phyloP scores from a whole-genome alignment of 1,140 invertebrate species.

The Papilio helenus region DNA sequence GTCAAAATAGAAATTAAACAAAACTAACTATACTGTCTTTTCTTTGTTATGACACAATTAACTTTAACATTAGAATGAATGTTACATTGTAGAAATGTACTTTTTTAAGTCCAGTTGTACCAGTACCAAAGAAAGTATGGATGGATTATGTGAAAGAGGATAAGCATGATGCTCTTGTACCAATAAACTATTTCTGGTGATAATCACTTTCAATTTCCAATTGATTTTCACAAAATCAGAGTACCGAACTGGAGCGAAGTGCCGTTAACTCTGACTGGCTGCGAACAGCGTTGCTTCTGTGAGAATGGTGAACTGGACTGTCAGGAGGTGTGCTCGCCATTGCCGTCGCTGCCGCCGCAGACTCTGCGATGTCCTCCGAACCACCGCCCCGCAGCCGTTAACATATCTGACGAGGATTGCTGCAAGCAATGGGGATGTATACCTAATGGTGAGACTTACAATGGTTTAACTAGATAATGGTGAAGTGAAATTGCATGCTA shows the following conservation, averaged over 20 bases:
- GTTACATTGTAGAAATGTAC: no score
- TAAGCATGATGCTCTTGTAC: no score
- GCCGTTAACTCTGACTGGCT: constrained; percentile 87
- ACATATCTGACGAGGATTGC: constrained; percentile 91
- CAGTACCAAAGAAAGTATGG: no score
- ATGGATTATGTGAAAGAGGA: no score
- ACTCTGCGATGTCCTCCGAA: constrained; percentile 87
- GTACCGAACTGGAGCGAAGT: constrained; percentile 88
- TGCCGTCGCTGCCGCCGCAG: constrained; percentile 88
- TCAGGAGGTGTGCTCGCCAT: constrained; percentile 89
- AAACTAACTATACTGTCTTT: no score
- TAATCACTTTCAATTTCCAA: no score
- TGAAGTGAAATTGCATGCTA: not conserved
- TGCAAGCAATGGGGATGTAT: constrained; percentile 89
- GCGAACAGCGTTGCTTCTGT: constrained; percentile 93
- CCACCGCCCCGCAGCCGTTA: constrained; percentile 85
- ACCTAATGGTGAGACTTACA: constrained; percentile 64
- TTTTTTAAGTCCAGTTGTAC: no score
- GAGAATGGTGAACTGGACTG: constrained; percentile 94
- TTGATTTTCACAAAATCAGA: constrained; percentile 48
- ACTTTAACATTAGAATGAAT: no score
- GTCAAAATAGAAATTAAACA: no score
- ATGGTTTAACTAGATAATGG: not conserved
- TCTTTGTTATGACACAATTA: no score
- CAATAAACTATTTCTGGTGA: no score